Evolutionary conservation across 2,888 invertebrate genomes (phyloP), one percentile per base, ranked within the genome.

Genomic region (Alloplasta piceator): DNA sequence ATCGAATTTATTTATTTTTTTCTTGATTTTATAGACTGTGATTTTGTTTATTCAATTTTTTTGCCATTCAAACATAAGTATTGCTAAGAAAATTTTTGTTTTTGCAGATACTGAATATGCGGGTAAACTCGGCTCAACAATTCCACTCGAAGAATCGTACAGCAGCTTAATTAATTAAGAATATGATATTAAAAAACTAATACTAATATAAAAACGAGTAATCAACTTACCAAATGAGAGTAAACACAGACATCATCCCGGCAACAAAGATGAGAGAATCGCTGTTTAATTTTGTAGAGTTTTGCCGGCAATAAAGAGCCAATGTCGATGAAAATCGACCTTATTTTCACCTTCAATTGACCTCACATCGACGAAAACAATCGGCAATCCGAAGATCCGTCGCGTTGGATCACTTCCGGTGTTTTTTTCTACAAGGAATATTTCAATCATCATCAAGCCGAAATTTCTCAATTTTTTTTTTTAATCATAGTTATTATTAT

Each of bases 401-500:
- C n/a, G n/a, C n/a, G n/a, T n/a, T n/a, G n/a, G n/a, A n/a, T n/a
- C n/a, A n/a, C n/a, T n/a, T n/a, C n/a, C n/a, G n/a, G n/a, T n/a
- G n/a, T 9, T 9, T 1, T 10, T 43, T 10, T 43, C 55, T 41
- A 46, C 36, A 16, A 48, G 60, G 38, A 43, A 38, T 46, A 9
- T 48, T 43, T 9, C 39, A 14, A 74, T n/a, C 48, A 56, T 26
- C 26, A 26, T 26, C 26, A 26, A 26, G 26, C 3, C 26, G 41
- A 39, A 61, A 46, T 48, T 14, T 43, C 36, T 38, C 7, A 52
- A 6, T 4, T n/a, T 82, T 82, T 75, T 90, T 91, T 91, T 92
- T 91, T 91, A 92, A 91, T 92, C 90, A 91, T 92, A 91, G 91
- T 92, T 92, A 92, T 92, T 92, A 92, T 92, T 92, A 92, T 92